phyloP scores from a whole-genome alignment of 2,888 invertebrate genomes.

The Noctua janthina region DNA sequence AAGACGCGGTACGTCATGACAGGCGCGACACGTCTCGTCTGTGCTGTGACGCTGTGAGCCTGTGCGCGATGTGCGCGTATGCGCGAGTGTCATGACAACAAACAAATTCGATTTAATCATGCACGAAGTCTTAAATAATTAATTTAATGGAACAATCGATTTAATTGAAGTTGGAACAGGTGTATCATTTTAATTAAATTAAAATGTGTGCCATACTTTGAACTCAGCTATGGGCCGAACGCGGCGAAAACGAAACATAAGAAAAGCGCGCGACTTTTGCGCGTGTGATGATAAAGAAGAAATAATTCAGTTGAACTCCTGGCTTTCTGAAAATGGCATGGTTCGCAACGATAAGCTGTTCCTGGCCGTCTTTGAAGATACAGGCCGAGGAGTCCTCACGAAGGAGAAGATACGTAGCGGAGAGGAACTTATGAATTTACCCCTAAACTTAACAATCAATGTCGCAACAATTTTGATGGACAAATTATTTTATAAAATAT shows the following conservation, averaged over 20 bases:
- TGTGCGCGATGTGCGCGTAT: neutral
- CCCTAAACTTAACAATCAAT: conserved; percentile 91
- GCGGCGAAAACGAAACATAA: conserved; percentile 82
- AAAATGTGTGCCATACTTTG: conserved; percentile 9
- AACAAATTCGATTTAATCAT: conserved; percentile 32
- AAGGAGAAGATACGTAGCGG: conserved; percentile 88
- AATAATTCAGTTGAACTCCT: conserved; percentile 87
- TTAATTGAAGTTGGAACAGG: neutral
- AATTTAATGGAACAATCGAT: neutral
- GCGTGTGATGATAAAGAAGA: conserved; percentile 80
- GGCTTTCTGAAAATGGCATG: conserved; percentile 90
- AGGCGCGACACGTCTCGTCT: conserved; percentile 2
- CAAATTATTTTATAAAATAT: conserved; percentile 87
- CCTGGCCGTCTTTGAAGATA: conserved; percentile 91
- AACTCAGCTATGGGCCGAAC: conserved; percentile 88
- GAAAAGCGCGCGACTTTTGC: conserved; percentile 77
- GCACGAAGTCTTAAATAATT: neutral
- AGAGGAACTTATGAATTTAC: conserved; percentile 91
- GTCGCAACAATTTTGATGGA: conserved; percentile 90
- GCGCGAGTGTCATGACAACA: conserved; percentile 47
- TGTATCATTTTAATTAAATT: conserved; percentile 7
- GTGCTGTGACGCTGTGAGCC: no score
- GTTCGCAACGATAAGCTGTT: conserved; percentile 89
- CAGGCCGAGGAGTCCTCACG: conserved; percentile 94
- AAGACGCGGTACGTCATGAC: conserved; percentile 9